Evolutionary conservation across 2,888 invertebrate genomes (phyloP).

Genomic region (Dioctria linearis): DNA sequence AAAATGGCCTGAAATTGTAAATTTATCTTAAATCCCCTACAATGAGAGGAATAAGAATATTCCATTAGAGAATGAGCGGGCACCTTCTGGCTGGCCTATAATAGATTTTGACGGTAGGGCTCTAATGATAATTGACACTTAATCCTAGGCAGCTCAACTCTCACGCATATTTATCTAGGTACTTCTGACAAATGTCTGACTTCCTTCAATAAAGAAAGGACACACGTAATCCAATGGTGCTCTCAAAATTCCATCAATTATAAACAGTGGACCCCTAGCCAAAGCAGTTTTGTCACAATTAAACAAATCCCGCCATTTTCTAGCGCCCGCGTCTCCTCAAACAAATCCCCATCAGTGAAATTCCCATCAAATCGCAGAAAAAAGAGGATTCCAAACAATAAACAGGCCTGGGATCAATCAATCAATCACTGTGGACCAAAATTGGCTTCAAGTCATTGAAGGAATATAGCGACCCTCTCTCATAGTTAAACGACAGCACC

Average conservation of each 20-base stretch:
- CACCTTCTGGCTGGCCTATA: not conserved
- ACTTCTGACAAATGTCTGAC: slow-evolving; percentile 34
- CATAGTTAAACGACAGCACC: not conserved
- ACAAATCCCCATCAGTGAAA: not conserved
- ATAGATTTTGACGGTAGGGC: not conserved
- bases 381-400: slow-evolving; percentile 46
- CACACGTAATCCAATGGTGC: slow-evolving; percentile 20
- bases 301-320: slow-evolving; percentile 57
- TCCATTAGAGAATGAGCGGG: not conserved
- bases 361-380: slow-evolving; percentile 1
- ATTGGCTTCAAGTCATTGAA: slow-evolving; percentile 41
- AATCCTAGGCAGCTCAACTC: slow-evolving; percentile 39
- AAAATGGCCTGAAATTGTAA: slow-evolving; percentile 17
- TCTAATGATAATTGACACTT: slow-evolving; percentile 49
- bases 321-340: not conserved
- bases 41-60: not conserved
- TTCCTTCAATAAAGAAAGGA: not conserved
- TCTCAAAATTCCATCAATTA: slow-evolving; percentile 55
- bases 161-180: slow-evolving; percentile 45
- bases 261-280: slow-evolving; percentile 55
- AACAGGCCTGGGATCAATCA: slow-evolving; percentile 51
- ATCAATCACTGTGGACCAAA: slow-evolving; percentile 50
- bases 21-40: slow-evolving; percentile 17
- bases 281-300: slow-evolving; percentile 57
- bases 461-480: not conserved